phyloP scores from a whole-genome alignment of 2,113 vertebrate genomes.

The Prolemur simus region DNA sequence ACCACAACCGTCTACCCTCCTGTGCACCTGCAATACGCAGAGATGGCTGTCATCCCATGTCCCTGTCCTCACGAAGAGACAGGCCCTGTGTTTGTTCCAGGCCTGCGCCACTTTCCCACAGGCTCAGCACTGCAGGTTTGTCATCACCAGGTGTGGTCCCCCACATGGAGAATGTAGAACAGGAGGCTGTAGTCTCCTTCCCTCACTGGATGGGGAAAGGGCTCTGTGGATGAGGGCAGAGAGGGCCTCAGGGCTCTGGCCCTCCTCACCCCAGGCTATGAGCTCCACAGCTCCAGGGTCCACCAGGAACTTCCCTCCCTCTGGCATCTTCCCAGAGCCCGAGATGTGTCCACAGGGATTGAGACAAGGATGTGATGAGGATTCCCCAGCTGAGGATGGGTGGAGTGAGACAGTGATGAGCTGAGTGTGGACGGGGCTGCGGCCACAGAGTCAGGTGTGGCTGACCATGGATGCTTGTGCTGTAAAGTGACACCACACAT shows the following conservation, averaged over 20 bases:
- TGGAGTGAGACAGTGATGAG: not conserved
- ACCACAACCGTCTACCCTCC: not conserved
- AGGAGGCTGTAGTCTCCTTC: no score
- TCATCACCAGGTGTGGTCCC: not conserved
- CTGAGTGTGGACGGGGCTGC: not conserved
- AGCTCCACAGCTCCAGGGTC: not conserved
- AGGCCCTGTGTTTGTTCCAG: not conserved
- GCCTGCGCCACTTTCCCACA: not conserved
- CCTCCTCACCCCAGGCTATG: not conserved
- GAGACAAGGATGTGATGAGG: not conserved
- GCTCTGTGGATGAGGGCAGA: not conserved
- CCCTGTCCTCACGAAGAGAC: not conserved
- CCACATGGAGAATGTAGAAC: not conserved
- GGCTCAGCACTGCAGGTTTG: not conserved
- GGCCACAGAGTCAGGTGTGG: no score
- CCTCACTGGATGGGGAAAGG: not conserved
- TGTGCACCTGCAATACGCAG: not conserved
- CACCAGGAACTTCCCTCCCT: not conserved
- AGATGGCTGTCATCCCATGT: not conserved
- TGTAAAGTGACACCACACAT: not conserved
- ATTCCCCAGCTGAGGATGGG: not conserved
- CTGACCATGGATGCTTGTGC: not conserved
- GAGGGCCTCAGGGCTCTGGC: not conserved
- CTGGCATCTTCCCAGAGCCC: no score
- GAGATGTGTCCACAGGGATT: fast-evolving